Evolutionary conservation across 2,888 invertebrate genomes (phyloP), one percentile per base, ranked within the genome.

Genomic region (Julus scanicus): DNA sequence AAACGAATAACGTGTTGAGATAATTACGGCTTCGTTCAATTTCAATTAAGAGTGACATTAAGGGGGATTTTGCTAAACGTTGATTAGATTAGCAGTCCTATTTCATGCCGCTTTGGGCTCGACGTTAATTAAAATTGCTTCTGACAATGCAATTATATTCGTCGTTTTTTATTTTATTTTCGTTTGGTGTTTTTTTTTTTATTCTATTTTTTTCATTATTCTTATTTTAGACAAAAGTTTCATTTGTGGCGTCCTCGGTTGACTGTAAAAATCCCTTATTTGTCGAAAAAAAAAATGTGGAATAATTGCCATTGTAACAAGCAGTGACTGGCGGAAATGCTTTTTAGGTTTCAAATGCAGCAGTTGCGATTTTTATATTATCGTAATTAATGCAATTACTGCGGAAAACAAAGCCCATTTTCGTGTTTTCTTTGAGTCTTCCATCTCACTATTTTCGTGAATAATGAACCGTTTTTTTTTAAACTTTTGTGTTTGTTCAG

Each of bases 21-120:
- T 80, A 80, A 80, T 80, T 80, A 80, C 37, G 37, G 80, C 80
- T 80, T 80, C 80, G 80, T 80, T 80, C 80, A 80, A 80, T 80
- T 80, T 80, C 80, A 80, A 80, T 80, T 80, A 80, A 80, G 80
- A 80, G 80, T 80, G 80, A 80, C 80, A 80, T 80, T 80, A 80
- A 80, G 80, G 80, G 37, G 80, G 80, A 37, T 80, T 80, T 80
- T 15, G 80, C 80, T 80, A 80, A 80, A 80, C 80, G 80, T 80
- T 80, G 80, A 80, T 80, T 80, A 80, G 80, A 80, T 37, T 80
- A 80, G 80, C 80, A 80, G 80, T 80, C 80, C 37, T 39, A 80
- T 80, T 80, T 80, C 37, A 29, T 80, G 80, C 37, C 80, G 37
- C 37, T 80, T 80, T 80, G 80, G 37, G 80, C 80, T 39, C 80